Evolutionary conservation across 2,888 invertebrate genomes (phyloP), one percentile per base, ranked within the genome.

Genomic region (Drosophila kanekoi): DNA sequence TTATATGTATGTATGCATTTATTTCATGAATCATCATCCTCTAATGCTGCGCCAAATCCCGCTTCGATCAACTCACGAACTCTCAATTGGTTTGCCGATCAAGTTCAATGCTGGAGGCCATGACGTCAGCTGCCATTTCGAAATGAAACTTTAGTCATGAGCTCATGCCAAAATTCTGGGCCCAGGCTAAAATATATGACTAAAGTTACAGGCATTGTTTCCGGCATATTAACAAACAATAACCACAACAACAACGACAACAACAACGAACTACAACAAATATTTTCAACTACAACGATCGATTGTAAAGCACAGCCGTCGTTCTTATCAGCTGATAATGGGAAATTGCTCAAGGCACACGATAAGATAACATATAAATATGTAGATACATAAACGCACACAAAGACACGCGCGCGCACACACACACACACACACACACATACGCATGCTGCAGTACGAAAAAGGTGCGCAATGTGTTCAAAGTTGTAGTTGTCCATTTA

Each of bases 341-440:
- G 52, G 61, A 77, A 66, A 77, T 80, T 77, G 74, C 65, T 69
- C 81, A 63, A 77, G 64, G 70, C 79, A 37, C 43, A 11, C 54
- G 87, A 80, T 74, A 81, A 80, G 81, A 81, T 81, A 87, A 81
- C 72, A 87, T 75, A 84, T 33, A 63, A 53, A 66, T 66, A 47
- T 66, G 59, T 45, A 72, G 70, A 65, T 62, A 81, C 51, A 71
- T 23, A 37, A 23, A 54, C 33, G 40, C 18, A 37, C 28, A 45
- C 37, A 53, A 18, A 56, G 23, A 28, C n/a, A 37, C 18, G 47
- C 10, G 20, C n/a, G 14, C 32, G 43, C 35, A 57, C 47, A 38
- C 48, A 9, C 18, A 45, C 32, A 14, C 38, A 20, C 32, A 32
- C 10, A 32, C 6, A 11, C 33, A 23, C 20, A 20, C 20, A 20